Conservation (phyloP, 2,888 invertebrate species). For the Lumbricus terrestris region DNA sequence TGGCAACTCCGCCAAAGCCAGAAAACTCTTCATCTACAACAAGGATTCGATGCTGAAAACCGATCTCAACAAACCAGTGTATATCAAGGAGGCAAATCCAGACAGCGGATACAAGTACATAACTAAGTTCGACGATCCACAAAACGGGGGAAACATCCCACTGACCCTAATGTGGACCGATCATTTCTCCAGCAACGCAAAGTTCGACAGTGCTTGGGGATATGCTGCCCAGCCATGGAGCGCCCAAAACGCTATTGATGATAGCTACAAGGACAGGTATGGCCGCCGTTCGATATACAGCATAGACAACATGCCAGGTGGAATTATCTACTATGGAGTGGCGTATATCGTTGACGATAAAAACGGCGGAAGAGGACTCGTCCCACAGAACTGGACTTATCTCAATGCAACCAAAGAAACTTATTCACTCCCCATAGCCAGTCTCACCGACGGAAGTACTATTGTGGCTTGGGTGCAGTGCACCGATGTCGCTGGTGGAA, state of each 20-base stretch:
- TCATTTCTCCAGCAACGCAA: background rate
- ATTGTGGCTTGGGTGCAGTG: background rate
- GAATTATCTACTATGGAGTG: background rate
- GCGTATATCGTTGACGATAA: background rate
- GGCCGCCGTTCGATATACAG: background rate
- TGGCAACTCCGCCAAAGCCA: conserved; percentile 21
- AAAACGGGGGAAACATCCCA: background rate
- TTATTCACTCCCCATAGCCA: background rate
- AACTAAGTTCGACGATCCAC: background rate
- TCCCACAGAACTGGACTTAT: background rate
- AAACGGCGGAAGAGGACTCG: background rate
- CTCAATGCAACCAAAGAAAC: background rate
- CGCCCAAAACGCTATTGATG: conserved; percentile 9
- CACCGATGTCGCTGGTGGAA: background rate
- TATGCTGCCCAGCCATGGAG: conserved; percentile 7
- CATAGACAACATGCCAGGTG: background rate
- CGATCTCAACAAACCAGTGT: conserved; percentile 6
- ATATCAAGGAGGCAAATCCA: conserved; percentile 12
- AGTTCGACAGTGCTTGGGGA: conserved; percentile 17
- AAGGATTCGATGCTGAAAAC: background rate
- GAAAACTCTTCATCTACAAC: conserved; percentile 24
- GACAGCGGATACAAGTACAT: background rate
- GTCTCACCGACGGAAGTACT: background rate
- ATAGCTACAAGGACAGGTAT: background rate
- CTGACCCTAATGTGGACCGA: conserved; percentile 18